Evolutionary conservation across 1,140 invertebrate genomes (phyloP), one percentile per base, ranked within the genome.

Genomic region (Cherax quadricarinatus): DNA sequence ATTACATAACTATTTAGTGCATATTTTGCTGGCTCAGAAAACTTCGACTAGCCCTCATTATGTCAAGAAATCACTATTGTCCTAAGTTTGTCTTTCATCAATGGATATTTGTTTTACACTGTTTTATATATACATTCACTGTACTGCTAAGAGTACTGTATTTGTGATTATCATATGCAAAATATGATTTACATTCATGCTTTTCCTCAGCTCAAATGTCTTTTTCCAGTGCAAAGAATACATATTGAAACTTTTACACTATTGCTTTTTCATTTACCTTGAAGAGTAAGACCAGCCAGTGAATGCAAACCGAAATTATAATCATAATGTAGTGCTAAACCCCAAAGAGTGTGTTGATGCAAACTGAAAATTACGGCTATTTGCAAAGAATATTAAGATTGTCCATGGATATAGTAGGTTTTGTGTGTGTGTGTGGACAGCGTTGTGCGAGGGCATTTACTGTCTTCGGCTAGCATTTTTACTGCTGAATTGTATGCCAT

Each of bases 161-260:
- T 66, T 66, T 66, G 62, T 66, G 62, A 66, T 66, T n/a, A 66
- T 66, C 21, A 66, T 66, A 21, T 66, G 5, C 14, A 16, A 14
- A 66, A 75, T 75, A 6, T 75, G n/a, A 75, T 75, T 75, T 30
- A 66, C 9, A 10, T 75, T 30, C 24, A 30, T 30, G n/a, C 70
- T 75, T 75, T 30, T 75, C 30, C 70, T 75, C 70, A 75, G 24
- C 70, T 75, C 70, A 75, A 75, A 30, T 75, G 70, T 75, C 70
- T 75, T 30, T 57, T 30, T 75, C 70, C 24, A 30, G 70, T 75
- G 70, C 70, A 75, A 75, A 75, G 24, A 75, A 75, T 75, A 75
- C 70, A 75, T 75, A 16, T 75, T 75, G 5, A 5, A 75, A 30
- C 21, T 21, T 60, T 21, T 75, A 30, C 21, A 75, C 21, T 75